A percentile compares a stretch with the other conserved stretches of the same genome.
phyloP scores from a whole-genome alignment of 2,113 vertebrate species.

The Myotis yumanensis region DNA sequence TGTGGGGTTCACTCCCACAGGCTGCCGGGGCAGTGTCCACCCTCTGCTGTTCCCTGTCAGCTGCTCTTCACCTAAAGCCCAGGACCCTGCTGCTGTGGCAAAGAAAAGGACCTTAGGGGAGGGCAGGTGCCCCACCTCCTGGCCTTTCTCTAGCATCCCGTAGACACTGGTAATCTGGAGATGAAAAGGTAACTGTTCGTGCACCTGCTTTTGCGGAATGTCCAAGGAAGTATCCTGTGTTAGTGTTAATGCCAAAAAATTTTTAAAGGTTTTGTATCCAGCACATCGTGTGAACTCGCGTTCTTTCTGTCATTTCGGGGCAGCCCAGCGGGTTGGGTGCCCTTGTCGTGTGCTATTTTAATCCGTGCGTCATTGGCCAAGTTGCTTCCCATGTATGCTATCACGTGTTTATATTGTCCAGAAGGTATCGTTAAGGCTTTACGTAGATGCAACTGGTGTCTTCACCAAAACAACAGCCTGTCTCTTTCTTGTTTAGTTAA shows the following conservation, averaged over 20 bases:
- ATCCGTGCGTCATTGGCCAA: constrained; percentile 65
- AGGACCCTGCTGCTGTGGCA: constrained; percentile 34
- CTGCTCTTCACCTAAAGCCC: background rate
- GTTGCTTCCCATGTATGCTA: constrained; percentile 60
- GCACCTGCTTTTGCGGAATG: constrained; percentile 52
- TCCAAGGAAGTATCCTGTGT: constrained; percentile 48
- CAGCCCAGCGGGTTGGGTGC: background rate
- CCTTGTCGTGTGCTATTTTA: constrained; percentile 57
- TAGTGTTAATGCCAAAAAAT: constrained; percentile 59
- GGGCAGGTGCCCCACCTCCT: background rate
- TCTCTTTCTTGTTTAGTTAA: constrained; percentile 75
- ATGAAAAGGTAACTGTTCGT: constrained; percentile 46
- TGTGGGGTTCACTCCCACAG: background rate
- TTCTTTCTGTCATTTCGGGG: constrained; percentile 46
- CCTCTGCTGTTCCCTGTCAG: background rate
- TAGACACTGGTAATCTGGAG: constrained; percentile 23
- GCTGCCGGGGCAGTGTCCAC: background rate
- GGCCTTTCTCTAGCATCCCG: constrained; percentile 25
- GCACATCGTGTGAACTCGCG: background rate
- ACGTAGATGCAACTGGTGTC: constrained; percentile 63
- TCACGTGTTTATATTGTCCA: constrained; percentile 74
- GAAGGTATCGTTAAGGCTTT: constrained; percentile 73
- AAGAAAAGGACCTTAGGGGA: background rate
- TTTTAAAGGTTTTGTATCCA: constrained; percentile 63
- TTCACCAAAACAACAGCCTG: constrained; percentile 55